A percentile compares a stretch with the other conserved stretches of the same genome.
Conservation (phyloP, 2,113 vertebrate genomes). For the Mastomys coucha region DNA sequence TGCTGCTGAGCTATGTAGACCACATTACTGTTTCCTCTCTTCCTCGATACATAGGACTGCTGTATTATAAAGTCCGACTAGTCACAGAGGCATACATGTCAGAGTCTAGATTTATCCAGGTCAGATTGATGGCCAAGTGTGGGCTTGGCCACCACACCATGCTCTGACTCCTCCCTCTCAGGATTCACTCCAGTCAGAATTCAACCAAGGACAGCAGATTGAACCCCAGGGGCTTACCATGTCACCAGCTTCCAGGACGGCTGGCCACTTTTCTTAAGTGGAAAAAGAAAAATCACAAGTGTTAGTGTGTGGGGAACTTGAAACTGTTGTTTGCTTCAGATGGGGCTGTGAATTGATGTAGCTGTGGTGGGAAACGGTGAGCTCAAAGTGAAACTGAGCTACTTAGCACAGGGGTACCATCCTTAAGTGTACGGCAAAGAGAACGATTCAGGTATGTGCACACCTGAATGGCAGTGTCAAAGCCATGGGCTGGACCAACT, state of each 20-base stretch:
- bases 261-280: not conserved
- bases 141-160: not conserved
- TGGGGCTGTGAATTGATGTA: not conserved
- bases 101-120: not conserved
- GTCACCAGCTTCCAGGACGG: not conserved
- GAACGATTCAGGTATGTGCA: not conserved
- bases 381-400: not conserved
- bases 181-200: not conserved
- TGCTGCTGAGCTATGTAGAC: not conserved
- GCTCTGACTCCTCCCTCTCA: no score
- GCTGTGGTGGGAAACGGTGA: not conserved
- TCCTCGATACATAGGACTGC: not conserved
- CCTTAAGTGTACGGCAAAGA: not conserved
- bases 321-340: not conserved
- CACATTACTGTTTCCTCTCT: not conserved
- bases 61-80: not conserved
- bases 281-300: not conserved
- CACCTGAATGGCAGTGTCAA: not conserved
- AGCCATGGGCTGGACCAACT: not conserved
- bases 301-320: no score
- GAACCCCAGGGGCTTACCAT: not conserved
- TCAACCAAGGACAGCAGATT: not conserved
- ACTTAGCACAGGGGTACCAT: fast-evolving
- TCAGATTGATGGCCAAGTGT: not conserved
- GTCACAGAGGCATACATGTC: not conserved